Conservation (phyloP, 2,888 invertebrate genomes). For the Hypercompe scribonia region DNA sequence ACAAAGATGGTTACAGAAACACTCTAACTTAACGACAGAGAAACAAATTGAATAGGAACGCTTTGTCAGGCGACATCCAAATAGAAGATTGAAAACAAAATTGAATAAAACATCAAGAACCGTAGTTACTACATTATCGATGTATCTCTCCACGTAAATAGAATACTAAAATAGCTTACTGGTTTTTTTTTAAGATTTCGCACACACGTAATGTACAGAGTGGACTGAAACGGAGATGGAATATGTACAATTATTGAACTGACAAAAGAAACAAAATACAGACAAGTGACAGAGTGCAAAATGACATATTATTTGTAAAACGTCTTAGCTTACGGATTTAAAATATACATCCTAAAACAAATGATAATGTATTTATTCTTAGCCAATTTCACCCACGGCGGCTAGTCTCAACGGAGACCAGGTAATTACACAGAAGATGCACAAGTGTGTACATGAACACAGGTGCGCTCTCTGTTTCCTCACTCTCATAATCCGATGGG, state of each 20-base stretch:
- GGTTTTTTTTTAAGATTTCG: not conserved
- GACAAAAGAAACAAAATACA: too few relatives aligned
- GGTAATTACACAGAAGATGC: too few relatives aligned
- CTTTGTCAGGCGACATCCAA: not conserved
- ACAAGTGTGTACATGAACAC: too few relatives aligned
- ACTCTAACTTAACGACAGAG: not conserved
- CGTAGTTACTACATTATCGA: not conserved
- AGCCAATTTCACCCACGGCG: too few relatives aligned
- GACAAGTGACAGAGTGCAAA: not conserved
- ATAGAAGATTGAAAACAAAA: conserved; percentile 17
- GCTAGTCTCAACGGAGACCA: too few relatives aligned
- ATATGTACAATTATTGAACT: not conserved
- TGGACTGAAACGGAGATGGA: not conserved
- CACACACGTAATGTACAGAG: not conserved
- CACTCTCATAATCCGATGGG: too few relatives aligned
- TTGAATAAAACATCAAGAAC: conserved; percentile 4
- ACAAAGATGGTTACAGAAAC: not conserved
- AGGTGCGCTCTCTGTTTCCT: too few relatives aligned
- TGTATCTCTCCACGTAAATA: not conserved
- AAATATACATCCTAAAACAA: not conserved
- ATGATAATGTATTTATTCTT: too few relatives aligned
- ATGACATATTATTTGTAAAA: not conserved
- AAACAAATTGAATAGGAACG: conserved; percentile 20
- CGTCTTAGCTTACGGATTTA: not conserved
- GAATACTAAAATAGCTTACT: not conserved